Conservation (phyloP, 2,888 invertebrate genomes). For the Desoria tigrina region DNA sequence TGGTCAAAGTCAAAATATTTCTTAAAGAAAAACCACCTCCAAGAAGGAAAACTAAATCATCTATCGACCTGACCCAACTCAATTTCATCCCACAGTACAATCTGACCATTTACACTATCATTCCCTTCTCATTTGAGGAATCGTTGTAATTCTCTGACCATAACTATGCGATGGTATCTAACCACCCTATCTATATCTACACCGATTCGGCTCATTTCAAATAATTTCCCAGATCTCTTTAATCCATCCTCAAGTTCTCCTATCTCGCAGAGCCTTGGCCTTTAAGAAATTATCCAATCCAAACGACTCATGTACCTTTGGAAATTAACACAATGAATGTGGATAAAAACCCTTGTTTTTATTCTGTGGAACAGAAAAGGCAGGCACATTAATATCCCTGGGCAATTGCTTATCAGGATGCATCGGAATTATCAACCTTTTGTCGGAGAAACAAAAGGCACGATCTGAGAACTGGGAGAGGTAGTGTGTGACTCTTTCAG, state of each 20-base stretch:
- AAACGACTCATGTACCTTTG: not conserved
- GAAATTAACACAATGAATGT: not conserved
- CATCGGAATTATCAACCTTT: conserved; percentile 12
- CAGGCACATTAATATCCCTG: not conserved
- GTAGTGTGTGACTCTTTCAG: not conserved
- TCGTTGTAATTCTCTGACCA: too few species aligned
- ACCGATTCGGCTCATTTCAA: conserved; percentile 7
- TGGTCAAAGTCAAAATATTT: not conserved
- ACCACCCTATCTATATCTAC: too few species aligned
- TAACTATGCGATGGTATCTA: too few species aligned
- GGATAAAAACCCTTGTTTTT: not conserved
- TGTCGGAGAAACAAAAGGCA: conserved; percentile 22
- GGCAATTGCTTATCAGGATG: conserved; percentile 2
- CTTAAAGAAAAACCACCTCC: conserved; percentile 1
- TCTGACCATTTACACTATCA: not conserved
- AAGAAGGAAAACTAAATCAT: not conserved
- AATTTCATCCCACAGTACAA: conserved; percentile 4
- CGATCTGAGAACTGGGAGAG: not conserved
- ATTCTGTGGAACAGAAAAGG: not conserved
- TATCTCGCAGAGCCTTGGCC: too few species aligned
- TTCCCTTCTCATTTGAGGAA: not conserved
- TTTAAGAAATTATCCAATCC: not conserved
- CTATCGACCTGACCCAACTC: conserved; percentile 15
- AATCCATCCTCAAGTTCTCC: too few species aligned
- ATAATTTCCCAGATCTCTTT: not conserved